phyloP scores from a whole-genome alignment of 2,888 invertebrate genomes.

The Pteria penguin region DNA sequence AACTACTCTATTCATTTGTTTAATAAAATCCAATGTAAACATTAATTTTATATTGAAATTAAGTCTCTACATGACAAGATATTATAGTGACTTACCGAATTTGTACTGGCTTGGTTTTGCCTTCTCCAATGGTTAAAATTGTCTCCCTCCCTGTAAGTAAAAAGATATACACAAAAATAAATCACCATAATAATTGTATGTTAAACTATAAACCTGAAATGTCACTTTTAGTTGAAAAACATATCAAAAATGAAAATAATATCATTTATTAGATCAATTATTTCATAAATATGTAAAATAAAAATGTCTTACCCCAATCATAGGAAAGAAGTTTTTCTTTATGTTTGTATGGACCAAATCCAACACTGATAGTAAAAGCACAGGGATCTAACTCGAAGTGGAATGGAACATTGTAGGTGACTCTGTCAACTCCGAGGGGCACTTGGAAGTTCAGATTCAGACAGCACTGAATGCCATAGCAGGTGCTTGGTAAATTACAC shows the following conservation, averaged over 20 bases:
- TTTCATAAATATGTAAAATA: too few species aligned
- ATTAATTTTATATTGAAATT: too few species aligned
- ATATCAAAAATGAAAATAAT: too few species aligned
- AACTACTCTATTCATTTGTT: too few species aligned
- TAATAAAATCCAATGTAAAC: too few species aligned
- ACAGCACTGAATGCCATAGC: constrained; percentile 40
- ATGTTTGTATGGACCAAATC: constrained; percentile 28
- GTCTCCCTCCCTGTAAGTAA: constrained; percentile 5
- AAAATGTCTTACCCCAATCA: constrained; percentile 37
- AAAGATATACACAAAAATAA: too few species aligned
- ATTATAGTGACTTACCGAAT: constrained; percentile 26
- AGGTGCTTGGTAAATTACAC: constrained; percentile 34
- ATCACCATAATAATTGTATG: too few species aligned
- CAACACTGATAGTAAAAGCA: constrained; percentile 31
- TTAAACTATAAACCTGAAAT: too few species aligned
- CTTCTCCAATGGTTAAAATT: constrained; percentile 4
- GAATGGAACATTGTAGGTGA: constrained; percentile 28
- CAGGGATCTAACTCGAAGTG: constrained; percentile 41
- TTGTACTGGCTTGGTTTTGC: constrained; percentile 15
- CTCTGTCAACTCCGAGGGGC: constrained; percentile 20
- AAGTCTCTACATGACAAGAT: too few species aligned
- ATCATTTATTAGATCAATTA: too few species aligned
- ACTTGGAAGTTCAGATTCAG: constrained; percentile 33
- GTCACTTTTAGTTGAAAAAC: too few species aligned
- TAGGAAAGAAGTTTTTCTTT: constrained; percentile 27